phyloP scores from a whole-genome alignment of 2,113 vertebrate genomes.

The sheep (Ovis aries) region DNA sequence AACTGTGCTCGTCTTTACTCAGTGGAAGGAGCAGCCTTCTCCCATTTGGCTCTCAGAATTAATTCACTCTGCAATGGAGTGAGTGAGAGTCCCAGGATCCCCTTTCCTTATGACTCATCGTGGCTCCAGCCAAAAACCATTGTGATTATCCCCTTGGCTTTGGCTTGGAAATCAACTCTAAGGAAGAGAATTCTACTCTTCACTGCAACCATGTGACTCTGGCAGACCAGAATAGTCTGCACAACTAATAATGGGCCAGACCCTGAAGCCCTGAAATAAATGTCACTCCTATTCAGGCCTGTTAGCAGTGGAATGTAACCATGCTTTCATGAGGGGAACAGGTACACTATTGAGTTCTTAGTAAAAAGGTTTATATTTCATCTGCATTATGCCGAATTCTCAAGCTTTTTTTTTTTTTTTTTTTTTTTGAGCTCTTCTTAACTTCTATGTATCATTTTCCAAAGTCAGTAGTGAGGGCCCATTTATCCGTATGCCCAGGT shows the following conservation, averaged over 20 bases:
- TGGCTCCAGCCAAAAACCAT: not conserved
- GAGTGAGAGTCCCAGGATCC: not conserved
- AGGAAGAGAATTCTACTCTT: not conserved
- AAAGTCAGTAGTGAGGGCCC: not conserved
- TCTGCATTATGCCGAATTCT: not conserved
- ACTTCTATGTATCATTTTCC: slow-evolving; percentile 24
- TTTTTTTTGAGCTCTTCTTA: not conserved
- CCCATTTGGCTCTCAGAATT: not conserved
- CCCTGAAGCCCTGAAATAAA: not conserved
- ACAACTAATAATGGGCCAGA: not conserved
- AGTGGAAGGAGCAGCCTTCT: not conserved
- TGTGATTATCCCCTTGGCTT: not conserved
- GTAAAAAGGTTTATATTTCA: not conserved
- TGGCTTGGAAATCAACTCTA: not conserved
- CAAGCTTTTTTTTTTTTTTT: not conserved
- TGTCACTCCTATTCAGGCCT: not conserved
- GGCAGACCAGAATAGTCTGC: not conserved
- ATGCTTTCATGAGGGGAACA: not conserved
- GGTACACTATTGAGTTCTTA: not conserved
- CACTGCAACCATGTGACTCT: not conserved
- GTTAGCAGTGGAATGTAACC: not conserved
- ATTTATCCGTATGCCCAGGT: not conserved
- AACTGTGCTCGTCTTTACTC: not conserved
- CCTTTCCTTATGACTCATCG: not conserved
- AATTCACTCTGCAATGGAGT: not conserved